phyloP scores from a whole-genome alignment of 2,113 vertebrate species.

The Rostratula benghalensis region DNA sequence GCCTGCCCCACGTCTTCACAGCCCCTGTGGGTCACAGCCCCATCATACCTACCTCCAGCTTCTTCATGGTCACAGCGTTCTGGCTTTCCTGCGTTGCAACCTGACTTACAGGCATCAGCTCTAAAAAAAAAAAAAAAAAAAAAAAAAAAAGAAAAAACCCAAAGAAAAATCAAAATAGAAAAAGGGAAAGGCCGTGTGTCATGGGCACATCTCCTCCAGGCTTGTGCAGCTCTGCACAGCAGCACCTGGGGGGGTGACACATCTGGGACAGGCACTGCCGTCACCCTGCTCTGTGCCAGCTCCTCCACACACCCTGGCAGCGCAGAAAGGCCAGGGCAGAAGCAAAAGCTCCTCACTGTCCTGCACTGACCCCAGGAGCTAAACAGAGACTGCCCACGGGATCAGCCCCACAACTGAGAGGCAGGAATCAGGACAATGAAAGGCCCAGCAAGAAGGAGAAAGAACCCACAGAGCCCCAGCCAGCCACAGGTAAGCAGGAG shows the following conservation, averaged over 20 bases:
- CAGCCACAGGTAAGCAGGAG: background rate
- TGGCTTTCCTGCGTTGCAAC: constrained; percentile 65
- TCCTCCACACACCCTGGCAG: background rate
- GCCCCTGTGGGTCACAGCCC: background rate
- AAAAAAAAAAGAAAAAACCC: constrained; percentile 33
- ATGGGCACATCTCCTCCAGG: background rate
- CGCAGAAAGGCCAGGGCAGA: background rate
- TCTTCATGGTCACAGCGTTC: constrained; percentile 68
- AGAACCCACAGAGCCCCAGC: background rate
- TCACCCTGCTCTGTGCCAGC: background rate
- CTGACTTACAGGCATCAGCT: constrained; percentile 69
- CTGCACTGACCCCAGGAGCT: background rate
- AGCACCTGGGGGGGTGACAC: background rate
- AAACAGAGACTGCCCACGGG: background rate
- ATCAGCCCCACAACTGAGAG: background rate
- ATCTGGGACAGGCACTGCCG: background rate
- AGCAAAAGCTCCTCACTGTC: background rate
- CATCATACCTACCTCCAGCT: constrained; percentile 66
- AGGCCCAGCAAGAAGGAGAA: background rate
- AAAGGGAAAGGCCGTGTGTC: background rate
- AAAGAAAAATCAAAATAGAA: constrained; percentile 51
- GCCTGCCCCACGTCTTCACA: background rate
- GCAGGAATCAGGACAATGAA: background rate
- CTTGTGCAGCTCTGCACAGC: background rate
- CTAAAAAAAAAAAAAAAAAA: constrained; percentile 66